phyloP scores from a whole-genome alignment of 1,140 invertebrate species.

The Drosophila tristis region DNA sequence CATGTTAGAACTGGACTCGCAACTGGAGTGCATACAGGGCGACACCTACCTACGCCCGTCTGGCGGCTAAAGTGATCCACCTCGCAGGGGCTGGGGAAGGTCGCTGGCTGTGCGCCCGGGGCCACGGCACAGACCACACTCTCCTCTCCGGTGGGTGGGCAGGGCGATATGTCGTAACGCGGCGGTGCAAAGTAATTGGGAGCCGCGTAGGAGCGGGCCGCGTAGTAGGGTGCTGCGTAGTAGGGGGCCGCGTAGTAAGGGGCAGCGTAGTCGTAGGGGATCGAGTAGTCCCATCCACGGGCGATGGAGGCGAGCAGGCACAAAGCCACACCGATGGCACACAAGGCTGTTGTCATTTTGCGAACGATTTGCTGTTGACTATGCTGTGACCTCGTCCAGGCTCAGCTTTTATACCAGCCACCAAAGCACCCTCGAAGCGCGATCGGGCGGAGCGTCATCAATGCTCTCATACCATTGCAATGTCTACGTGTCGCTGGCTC shows the following conservation, averaged over 20 bases:
- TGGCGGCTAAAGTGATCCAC: constrained; percentile 35
- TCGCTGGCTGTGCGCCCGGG: constrained; percentile 15
- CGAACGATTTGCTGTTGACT: constrained; percentile 43
- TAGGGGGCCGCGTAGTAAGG: constrained; percentile 12
- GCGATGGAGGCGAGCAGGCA: constrained; percentile 13
- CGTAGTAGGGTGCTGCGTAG: constrained; percentile 17
- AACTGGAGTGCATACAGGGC: too few species aligned
- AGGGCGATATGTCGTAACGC: constrained; percentile 27
- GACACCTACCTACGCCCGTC: constrained; percentile 33
- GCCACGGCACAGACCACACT: constrained; percentile 45
- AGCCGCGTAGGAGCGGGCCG: constrained; percentile 5
- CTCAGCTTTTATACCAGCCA: constrained; percentile 58
- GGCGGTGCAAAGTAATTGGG: constrained; percentile 13
- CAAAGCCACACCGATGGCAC: constrained; percentile 21
- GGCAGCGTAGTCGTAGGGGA: constrained; percentile 11
- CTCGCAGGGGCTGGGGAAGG: constrained; percentile 58
- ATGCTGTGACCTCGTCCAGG: constrained; percentile 38
- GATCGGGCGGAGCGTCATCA: constrained; percentile 1
- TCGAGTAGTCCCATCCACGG: constrained; percentile 29
- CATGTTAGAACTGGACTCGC: too few species aligned
- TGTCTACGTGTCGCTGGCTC: constrained; percentile 61
- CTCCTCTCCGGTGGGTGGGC: constrained; percentile 2
- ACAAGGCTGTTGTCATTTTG: constrained; percentile 41
- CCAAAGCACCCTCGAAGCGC: constrained; percentile 5
- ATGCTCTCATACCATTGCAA: constrained; percentile 57